These are phyloP conservation scores for Synanceia verrucosa DNA, from an alignment of 2,797 vertebrate species.

Conservation along the genomic window DNA sequence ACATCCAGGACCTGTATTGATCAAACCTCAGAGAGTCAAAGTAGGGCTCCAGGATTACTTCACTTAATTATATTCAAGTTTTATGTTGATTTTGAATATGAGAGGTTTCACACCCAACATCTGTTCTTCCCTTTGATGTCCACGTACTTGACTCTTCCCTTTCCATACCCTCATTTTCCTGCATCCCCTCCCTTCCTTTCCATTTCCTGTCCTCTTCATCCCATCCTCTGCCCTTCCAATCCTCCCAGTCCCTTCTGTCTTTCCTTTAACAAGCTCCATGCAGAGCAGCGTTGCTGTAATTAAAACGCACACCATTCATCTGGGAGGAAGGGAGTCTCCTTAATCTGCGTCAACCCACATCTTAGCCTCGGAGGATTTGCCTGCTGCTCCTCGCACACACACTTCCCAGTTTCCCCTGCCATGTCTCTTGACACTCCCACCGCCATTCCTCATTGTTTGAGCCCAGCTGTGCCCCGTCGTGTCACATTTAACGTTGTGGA, in stretches of 20 bases:
- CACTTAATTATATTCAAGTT: slow-evolving; percentile 15
- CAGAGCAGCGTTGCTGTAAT: slow-evolving; percentile 71
- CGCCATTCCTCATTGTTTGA: slow-evolving; percentile 52
- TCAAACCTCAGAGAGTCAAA: slow-evolving; percentile 10
- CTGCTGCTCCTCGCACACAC: slow-evolving; percentile 32
- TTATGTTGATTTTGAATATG: slow-evolving; percentile 13
- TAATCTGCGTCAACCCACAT: slow-evolving; percentile 77
- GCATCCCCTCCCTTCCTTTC: slow-evolving; percentile 20
- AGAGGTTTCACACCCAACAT: background rate
- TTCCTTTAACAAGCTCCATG: slow-evolving; percentile 73
- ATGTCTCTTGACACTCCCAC: slow-evolving; percentile 44
- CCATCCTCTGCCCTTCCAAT: background rate
- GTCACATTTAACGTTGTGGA: slow-evolving; percentile 19
- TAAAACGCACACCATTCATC: slow-evolving; percentile 80
- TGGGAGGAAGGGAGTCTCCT: slow-evolving; percentile 80
- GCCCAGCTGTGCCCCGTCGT: slow-evolving; percentile 43
- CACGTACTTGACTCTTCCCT: slow-evolving; percentile 40
- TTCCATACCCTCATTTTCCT: slow-evolving; percentile 15
- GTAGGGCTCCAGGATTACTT: slow-evolving; percentile 3
- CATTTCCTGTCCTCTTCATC: slow-evolving; percentile 17
- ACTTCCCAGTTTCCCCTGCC: slow-evolving; percentile 28
- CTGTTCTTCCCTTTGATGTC: slow-evolving; percentile 6
- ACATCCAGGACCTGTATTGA: slow-evolving; percentile 16
- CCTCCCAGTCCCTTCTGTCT: slow-evolving; percentile 27
- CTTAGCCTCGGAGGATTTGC: slow-evolving; percentile 64